Conservation (phyloP, 2,797 vertebrate genomes). For the Echiichthys vipera region DNA sequence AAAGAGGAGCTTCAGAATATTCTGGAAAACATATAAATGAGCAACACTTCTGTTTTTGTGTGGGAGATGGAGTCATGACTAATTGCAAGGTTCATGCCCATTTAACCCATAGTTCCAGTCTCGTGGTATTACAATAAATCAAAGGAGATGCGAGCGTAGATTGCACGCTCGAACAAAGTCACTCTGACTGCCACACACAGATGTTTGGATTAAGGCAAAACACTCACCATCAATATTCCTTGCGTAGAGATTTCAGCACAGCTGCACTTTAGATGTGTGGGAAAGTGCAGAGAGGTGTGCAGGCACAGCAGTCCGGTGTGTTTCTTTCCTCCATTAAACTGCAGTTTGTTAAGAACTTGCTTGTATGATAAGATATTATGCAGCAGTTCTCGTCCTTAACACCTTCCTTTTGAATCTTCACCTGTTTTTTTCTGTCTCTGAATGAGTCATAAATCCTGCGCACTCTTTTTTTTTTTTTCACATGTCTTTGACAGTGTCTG, state of each 20-base stretch:
- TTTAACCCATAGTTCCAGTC: slow-evolving; percentile 1
- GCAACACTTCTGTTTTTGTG: neutral
- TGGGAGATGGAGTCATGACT: slow-evolving; percentile 6
- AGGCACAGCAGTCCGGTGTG: neutral
- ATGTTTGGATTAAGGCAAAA: slow-evolving; percentile 45
- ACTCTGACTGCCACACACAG: slow-evolving; percentile 24
- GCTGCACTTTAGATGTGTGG: slow-evolving; percentile 25
- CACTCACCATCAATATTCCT: slow-evolving; percentile 54
- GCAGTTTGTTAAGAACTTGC: neutral
- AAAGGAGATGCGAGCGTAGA: neutral
- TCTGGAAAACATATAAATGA: neutral
- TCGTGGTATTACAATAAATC: neutral
- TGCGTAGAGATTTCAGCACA: slow-evolving; percentile 17
- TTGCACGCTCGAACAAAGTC: neutral
- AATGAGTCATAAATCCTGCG: slow-evolving; percentile 30
- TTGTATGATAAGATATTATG: neutral
- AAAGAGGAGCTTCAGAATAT: neutral
- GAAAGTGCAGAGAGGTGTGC: neutral
- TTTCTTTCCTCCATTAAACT: slow-evolving; percentile 36
- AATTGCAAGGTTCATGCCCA: neutral
- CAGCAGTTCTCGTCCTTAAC: neutral
- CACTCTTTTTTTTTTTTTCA: neutral
- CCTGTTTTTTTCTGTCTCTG: slow-evolving; percentile 24
- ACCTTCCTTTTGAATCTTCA: slow-evolving; percentile 7
- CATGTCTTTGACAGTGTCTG: neutral